Percentiles rank a stretch among this genome's conserved stretches.
Conservation (phyloP, 2,888 invertebrate species). For the Poecilobothrus nobilitatus region DNA sequence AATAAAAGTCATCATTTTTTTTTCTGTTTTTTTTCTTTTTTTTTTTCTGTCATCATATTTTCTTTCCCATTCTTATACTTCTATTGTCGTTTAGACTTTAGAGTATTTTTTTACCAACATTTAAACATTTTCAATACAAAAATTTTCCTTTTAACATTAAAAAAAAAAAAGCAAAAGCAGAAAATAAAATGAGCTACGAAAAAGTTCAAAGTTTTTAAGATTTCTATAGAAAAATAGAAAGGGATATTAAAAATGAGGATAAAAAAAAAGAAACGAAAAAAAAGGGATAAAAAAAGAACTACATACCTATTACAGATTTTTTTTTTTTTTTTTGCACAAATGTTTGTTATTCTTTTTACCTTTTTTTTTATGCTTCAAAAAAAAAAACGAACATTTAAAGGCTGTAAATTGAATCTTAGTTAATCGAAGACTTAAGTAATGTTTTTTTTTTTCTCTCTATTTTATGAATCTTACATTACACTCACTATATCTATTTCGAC, state of each 20-base stretch:
- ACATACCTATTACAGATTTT: too few relatives aligned
- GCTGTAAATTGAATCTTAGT: conserved; percentile 1
- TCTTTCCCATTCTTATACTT: background rate
- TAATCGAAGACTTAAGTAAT: background rate
- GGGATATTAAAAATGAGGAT: too few relatives aligned
- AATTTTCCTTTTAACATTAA: too few relatives aligned
- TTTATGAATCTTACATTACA: background rate
- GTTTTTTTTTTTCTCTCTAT: background rate
- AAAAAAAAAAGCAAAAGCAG: too few relatives aligned
- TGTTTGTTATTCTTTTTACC: background rate
- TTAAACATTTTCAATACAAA: too few relatives aligned
- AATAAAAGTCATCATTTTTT: background rate
- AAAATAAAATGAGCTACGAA: background rate
- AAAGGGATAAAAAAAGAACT: too few relatives aligned
- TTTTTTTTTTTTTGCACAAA: too few relatives aligned
- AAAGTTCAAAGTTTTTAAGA: background rate
- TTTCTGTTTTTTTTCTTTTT: background rate
- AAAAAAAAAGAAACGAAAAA: too few relatives aligned
- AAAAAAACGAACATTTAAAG: background rate
- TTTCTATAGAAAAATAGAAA: too few relatives aligned
- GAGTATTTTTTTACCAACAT: too few relatives aligned
- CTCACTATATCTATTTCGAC: too few relatives aligned
- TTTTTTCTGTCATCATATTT: background rate
- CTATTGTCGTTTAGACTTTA: too few relatives aligned
- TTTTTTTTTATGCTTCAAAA: background rate